Percentiles rank a stretch among this genome's conserved stretches.
Evolutionary conservation across 2,797 vertebrate species (phyloP).

Genomic region (Sebastes trivittatus): DNA sequence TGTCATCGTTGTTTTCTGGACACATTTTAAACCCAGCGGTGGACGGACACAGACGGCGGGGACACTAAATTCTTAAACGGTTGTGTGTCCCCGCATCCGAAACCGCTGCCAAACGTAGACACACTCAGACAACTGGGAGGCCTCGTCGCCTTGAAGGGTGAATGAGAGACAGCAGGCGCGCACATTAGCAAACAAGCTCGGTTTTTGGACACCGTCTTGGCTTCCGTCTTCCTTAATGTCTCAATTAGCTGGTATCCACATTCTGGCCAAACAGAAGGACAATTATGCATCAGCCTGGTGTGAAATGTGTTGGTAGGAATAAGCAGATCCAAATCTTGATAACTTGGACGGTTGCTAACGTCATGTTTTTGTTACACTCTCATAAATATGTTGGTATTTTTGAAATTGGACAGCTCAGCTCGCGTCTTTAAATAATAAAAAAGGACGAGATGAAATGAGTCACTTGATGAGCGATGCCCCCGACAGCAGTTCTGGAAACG

Average conservation of each 20-base stretch:
- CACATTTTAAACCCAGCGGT: conserved; percentile 8
- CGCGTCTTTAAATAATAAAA: conserved; percentile 1
- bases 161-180: conserved; percentile 41
- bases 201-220: conserved; percentile 39
- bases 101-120: conserved; percentile 6
- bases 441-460: background rate
- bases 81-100: background rate
- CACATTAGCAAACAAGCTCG: conserved; percentile 24
- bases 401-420: background rate
- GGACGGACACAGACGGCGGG: background rate
- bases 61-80: background rate
- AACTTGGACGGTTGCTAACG: conserved; percentile 12
- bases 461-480: background rate
- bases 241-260: conserved; percentile 57
- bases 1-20: background rate
- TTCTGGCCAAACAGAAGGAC: conserved; percentile 60
- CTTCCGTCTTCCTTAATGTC: conserved; percentile 40
- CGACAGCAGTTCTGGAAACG: conserved; percentile 1
- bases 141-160: conserved; percentile 20
- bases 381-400: conserved; percentile 26
- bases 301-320: conserved; percentile 54
- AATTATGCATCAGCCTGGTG: conserved; percentile 59
- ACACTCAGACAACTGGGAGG: background rate
- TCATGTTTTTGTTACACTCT: conserved; percentile 22
- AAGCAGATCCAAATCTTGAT: conserved; percentile 34